Conservation (phyloP, 2,888 invertebrate species). For the Eubasilissa splendida region DNA sequence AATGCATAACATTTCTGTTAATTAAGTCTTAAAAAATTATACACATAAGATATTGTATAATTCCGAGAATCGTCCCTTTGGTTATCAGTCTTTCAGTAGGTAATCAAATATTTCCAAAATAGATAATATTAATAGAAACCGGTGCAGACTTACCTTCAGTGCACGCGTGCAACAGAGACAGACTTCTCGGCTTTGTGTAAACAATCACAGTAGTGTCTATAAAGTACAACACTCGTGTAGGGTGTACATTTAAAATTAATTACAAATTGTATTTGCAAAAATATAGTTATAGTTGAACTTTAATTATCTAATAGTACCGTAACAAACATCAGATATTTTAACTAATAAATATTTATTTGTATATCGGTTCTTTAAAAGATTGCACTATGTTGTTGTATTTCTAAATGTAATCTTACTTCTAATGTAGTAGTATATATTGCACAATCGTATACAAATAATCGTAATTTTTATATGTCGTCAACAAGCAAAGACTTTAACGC, state of each 20-base stretch:
- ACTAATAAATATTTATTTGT: constrained; percentile 10
- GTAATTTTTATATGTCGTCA: constrained; percentile 9
- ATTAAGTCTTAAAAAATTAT: too few species aligned
- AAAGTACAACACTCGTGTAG: not conserved
- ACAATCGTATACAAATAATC: constrained; percentile 54
- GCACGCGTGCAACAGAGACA: constrained; percentile 5
- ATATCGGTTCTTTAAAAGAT: constrained; percentile 34
- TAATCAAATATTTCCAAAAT: too few species aligned
- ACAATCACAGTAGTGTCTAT: constrained; percentile 23
- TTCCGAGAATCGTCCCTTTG: too few species aligned
- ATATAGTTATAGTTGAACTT: not conserved
- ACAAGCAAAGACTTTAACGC: constrained; percentile 16
- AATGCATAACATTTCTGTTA: too few species aligned
- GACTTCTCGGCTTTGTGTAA: constrained; percentile 8
- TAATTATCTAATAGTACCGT: not conserved
- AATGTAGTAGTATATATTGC: constrained; percentile 42
- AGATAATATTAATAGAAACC: not conserved
- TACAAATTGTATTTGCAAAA: constrained; percentile 26
- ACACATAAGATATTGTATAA: too few species aligned
- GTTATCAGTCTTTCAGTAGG: too few species aligned
- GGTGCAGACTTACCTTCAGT: constrained; percentile 14
- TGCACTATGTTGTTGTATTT: not conserved
- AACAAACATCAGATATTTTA: constrained; percentile 9
- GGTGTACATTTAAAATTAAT: not conserved
- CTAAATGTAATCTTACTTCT: not conserved